A percentile compares a stretch with the other conserved stretches of the same genome.
Conservation (phyloP, 2,113 vertebrate species). For the Channa argus region DNA sequence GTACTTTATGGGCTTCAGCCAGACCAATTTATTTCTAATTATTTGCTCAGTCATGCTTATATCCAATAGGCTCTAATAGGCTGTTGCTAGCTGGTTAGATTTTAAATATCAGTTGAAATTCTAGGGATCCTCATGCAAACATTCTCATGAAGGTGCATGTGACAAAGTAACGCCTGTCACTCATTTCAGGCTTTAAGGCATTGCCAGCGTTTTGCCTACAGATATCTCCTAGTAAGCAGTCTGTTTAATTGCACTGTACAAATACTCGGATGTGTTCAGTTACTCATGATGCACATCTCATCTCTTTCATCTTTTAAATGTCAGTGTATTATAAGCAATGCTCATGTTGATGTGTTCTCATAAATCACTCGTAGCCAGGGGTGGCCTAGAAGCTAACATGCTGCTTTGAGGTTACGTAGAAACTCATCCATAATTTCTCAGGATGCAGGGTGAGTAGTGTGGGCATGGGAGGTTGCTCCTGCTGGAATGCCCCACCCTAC, state of each 20-base stretch:
- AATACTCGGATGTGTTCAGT: constrained; percentile 62
- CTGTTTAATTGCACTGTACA: constrained; percentile 52
- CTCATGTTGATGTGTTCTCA: constrained; percentile 73
- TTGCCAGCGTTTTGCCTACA: constrained; percentile 19
- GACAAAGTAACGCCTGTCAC: constrained; percentile 54
- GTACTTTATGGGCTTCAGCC: constrained; percentile 40
- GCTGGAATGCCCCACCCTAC: constrained; percentile 68
- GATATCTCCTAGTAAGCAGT: constrained; percentile 30
- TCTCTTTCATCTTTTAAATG: constrained; percentile 70
- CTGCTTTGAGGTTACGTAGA: constrained; percentile 69
- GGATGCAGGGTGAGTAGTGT: constrained; percentile 62
- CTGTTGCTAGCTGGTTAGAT: constrained; percentile 34
- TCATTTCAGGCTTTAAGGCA: constrained; percentile 37
- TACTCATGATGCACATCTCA: constrained; percentile 64
- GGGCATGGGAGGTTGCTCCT: constrained; percentile 57
- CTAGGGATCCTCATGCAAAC: constrained; percentile 18
- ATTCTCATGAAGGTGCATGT: neutral
- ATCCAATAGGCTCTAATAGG: constrained; percentile 22
- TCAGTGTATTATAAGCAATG: constrained; percentile 76
- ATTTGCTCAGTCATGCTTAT: constrained; percentile 47
- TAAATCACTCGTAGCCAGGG: constrained; percentile 78
- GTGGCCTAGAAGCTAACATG: constrained; percentile 72
- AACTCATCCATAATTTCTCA: constrained; percentile 79
- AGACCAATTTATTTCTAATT: constrained; percentile 53
- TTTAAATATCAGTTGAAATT: constrained; percentile 39